Percentiles rank a stretch among this genome's conserved stretches.
Evolutionary conservation across 2,888 invertebrate genomes (phyloP).

Genomic region (Gortyna flavago): DNA sequence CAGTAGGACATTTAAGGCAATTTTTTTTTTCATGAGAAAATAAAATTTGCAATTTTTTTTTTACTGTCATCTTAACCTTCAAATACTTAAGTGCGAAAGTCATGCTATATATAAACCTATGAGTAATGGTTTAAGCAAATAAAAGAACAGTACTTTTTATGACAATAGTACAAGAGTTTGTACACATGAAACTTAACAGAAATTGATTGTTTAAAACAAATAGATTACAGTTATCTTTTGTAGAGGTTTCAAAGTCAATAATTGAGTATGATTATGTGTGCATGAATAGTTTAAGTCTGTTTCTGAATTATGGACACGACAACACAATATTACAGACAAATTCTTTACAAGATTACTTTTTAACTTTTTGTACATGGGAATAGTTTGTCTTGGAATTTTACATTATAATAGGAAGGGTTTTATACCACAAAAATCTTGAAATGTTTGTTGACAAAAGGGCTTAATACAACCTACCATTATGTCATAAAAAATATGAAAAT

Average conservation of each 20-base stretch:
- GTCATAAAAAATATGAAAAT: constrained; percentile 33
- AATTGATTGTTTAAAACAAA: constrained; percentile 35
- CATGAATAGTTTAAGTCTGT: constrained; percentile 23
- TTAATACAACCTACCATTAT: constrained; percentile 20
- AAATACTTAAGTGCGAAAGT: constrained; percentile 17
- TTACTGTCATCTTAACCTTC: neutral
- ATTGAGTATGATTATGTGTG: constrained; percentile 34
- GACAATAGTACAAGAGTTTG: neutral
- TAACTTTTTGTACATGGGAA: neutral
- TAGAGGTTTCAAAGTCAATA: constrained; percentile 35
- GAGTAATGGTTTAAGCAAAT: constrained; percentile 26
- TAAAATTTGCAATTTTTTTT: no score
- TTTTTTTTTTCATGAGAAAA: no score
- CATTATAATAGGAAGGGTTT: neutral
- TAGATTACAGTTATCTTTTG: constrained; percentile 37
- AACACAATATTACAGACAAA: neutral
- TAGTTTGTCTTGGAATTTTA: neutral
- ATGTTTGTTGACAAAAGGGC: constrained; percentile 7
- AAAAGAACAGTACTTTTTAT: constrained; percentile 21
- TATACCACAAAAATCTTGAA: constrained; percentile 4
- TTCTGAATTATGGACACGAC: neutral
- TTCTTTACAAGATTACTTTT: neutral
- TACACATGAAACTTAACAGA: neutral
- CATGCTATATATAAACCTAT: constrained; percentile 21
- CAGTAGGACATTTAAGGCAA: neutral